Percentiles rank a stretch among this genome's conserved stretches.
These are phyloP conservation scores for Channa striata DNA, from an alignment of 2,797 vertebrate genomes.

Conservation along the genomic window DNA sequence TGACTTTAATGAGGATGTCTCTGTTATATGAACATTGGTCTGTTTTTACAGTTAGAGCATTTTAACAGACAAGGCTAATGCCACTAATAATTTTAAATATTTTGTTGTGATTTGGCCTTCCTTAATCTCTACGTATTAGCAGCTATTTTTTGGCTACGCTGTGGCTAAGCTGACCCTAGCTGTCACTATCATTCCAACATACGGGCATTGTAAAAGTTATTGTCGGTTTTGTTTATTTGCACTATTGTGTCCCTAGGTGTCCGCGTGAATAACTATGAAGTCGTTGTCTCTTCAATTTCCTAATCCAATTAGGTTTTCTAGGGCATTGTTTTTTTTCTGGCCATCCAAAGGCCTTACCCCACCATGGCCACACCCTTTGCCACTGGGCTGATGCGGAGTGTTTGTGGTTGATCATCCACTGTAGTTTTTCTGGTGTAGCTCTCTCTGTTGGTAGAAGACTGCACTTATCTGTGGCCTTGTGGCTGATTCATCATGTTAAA, in stretches of 20 bases:
- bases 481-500: not conserved
- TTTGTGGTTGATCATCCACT: not conserved
- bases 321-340: not conserved
- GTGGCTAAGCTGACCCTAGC: not conserved
- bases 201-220: not conserved
- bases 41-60: not conserved
- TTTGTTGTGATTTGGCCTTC: not conserved
- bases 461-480: not conserved
- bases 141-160: not conserved
- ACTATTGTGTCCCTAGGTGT: constrained; percentile 14
- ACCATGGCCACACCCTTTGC: not conserved
- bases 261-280: constrained; percentile 3
- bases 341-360: not conserved
- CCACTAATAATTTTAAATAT: not conserved
- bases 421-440: not conserved
- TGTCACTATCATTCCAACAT: not conserved
- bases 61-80: not conserved
- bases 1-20: not conserved
- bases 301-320: not conserved
- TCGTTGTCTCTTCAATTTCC: not conserved
- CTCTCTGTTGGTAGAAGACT: not conserved
- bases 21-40: not conserved
- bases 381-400: not conserved
- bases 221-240: not conserved
- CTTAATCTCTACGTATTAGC: not conserved